Conservation (phyloP, 2,113 vertebrate genomes). For the Tenrec ecaudatus region DNA sequence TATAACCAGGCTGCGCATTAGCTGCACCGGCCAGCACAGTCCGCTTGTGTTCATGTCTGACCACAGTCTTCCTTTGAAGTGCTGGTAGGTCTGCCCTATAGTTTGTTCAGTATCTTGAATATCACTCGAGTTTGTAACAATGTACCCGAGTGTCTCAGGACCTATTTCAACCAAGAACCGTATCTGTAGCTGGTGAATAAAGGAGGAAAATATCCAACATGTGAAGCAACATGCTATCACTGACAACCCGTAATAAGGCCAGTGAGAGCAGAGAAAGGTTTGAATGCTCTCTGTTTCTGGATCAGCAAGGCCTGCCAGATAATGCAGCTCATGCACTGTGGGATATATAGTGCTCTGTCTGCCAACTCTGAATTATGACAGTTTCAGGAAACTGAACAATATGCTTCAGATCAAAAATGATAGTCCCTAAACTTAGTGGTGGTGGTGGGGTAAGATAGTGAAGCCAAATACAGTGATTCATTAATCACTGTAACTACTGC, state of each 20-base stretch:
- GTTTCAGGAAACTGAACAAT: constrained; percentile 41
- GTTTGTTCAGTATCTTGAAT: background rate
- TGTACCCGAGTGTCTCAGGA: background rate
- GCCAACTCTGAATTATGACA: constrained; percentile 20
- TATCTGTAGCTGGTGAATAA: background rate
- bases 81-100: background rate
- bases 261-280: background rate
- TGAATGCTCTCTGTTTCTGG: background rate
- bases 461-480: background rate
- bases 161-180: background rate
- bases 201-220: background rate
- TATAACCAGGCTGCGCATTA: background rate
- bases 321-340: background rate
- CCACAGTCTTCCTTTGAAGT: background rate
- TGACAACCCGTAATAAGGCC: background rate
- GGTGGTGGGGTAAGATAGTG: background rate
- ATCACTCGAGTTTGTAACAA: background rate
- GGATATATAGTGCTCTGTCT: background rate
- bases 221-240: background rate
- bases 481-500: constrained; percentile 20
- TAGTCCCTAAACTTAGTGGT: background rate
- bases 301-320: background rate
- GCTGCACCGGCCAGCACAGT: accelerated
- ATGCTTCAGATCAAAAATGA: constrained; percentile 17
- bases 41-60: background rate